phyloP scores from a whole-genome alignment of 2,888 invertebrate genomes.

The Amblyjoppa proteus region DNA sequence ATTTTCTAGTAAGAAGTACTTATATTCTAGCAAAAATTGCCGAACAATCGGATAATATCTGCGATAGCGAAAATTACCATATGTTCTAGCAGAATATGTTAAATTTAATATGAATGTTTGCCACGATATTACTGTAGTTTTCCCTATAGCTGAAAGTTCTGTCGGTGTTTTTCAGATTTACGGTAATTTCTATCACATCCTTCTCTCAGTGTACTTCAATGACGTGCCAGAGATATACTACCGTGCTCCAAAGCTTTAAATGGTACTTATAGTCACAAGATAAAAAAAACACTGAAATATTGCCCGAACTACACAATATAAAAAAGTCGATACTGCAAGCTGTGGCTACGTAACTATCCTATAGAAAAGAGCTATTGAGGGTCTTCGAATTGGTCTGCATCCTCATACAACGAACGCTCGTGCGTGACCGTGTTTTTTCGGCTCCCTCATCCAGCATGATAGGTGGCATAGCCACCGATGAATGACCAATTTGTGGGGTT shows the following conservation, averaged over 20 bases:
- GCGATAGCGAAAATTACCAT: no score
- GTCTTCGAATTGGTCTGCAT: slow-evolving; percentile 43
- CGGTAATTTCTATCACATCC: no score
- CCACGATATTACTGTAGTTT: no score
- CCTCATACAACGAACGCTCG: slow-evolving; percentile 2
- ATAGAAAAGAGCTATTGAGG: slow-evolving; percentile 49
- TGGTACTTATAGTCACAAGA: not conserved
- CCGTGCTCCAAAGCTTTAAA: not conserved
- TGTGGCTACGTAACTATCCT: slow-evolving; percentile 14
- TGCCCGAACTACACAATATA: not conserved
- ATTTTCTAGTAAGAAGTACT: no score
- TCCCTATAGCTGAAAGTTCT: no score
- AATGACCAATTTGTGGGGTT: slow-evolving; percentile 72
- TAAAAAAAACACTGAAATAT: not conserved
- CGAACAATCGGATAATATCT: no score
- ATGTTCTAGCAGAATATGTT: no score
- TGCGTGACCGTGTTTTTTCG: slow-evolving; percentile 39
- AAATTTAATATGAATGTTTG: no score
- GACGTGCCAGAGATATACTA: not conserved
- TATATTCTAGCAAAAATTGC: no score
- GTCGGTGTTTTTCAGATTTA: no score
- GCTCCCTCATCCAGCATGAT: slow-evolving; percentile 11
- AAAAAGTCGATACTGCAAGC: not conserved
- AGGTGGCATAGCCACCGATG: slow-evolving; percentile 62
- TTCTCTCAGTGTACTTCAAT: not conserved